Evolutionary conservation across 2,888 invertebrate species (phyloP).

Genomic region (Acrocyrtus sp.): DNA sequence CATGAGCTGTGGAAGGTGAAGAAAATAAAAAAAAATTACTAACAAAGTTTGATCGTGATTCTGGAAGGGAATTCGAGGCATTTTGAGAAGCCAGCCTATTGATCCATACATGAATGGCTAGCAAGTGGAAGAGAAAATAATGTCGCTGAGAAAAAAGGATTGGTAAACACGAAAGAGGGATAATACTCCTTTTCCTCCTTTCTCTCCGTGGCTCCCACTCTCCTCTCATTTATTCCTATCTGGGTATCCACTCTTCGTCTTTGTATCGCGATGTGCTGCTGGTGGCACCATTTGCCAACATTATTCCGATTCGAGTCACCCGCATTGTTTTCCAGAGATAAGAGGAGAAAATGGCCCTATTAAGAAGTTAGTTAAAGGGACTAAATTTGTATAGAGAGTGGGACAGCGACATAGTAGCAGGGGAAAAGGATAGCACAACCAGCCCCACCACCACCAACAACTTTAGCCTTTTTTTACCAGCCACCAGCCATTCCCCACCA

Average conservation of each 20-base stretch:
- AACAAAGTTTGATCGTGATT: no score
- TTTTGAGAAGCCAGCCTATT: slow-evolving; percentile 21
- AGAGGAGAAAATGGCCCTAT: neutral
- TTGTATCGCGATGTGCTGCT: slow-evolving; percentile 33
- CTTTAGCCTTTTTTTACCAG: no score
- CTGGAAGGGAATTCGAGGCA: neutral
- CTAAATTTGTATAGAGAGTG: slow-evolving; percentile 51
- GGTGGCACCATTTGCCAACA: neutral
- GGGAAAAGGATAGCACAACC: no score
- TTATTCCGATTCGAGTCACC: no score
- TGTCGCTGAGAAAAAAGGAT: slow-evolving; percentile 51
- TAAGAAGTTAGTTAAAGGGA: slow-evolving; percentile 34
- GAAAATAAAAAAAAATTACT: neutral
- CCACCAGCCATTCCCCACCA: no score
- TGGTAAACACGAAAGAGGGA: slow-evolving; percentile 37
- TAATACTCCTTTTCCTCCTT: slow-evolving; percentile 13
- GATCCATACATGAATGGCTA: slow-evolving; percentile 23
- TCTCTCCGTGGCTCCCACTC: slow-evolving; percentile 2
- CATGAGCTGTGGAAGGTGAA: neutral
- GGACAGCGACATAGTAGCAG: slow-evolving; percentile 17
- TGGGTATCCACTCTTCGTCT: slow-evolving; percentile 7
- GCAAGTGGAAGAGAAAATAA: slow-evolving; percentile 31
- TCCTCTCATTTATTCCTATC: neutral
- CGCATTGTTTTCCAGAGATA: neutral
- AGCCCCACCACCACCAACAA: no score